Base-by-base conservation (phyloP, 2,888 invertebrate genomes). In the Linhomoeus sp. region DNA sequence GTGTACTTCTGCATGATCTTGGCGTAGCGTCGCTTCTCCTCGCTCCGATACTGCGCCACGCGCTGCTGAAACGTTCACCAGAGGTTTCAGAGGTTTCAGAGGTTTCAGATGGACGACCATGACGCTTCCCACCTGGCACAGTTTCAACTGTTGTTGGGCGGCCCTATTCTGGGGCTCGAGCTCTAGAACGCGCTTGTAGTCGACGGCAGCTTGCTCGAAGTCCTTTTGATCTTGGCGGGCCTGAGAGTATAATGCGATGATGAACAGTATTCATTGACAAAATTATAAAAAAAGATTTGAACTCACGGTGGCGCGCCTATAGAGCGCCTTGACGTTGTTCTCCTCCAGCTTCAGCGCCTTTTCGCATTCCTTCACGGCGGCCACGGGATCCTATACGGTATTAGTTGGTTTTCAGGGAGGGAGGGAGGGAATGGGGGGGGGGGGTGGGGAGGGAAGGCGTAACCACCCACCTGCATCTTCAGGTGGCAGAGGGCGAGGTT, bases 121-220 rank as follows among this genome's bases (percentile, higher is more conserved):
- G 29, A 12, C 29, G 29, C 29, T 5, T 29, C n/a, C n/a, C 40
- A 40, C 72, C 50, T 76, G 39, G 39, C 84, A 83, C 20, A 79
- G 76, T 64, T 78, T 79, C 19, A 86, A 72, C 50, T 85, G 81
- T 61, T 79, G 77, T 35, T 75, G 73, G 0, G 87, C 88, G n/a
- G 85, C 84, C 70, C 73, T 80, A 69, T 94, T 94, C 47, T 76
- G 75, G 0, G 87, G 81, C 60, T 92, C 86, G 37, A 81, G 62
- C 50, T 77, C 69, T 1, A 84, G 63, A 1, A 87, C 79, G 55
- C 72, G 71, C 56, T 79, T 71, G 66, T 88, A 94, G 64, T 86
- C 81, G 33, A 71, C 65, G 37, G 78, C 67, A 0, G 92, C 92
- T 15, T 72, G 66, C 45, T 81, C 77, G 1, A 79, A 78, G 49